Evolutionary conservation across 1,140 invertebrate genomes (phyloP).

Genomic region (Neuroterus valhalla): DNA sequence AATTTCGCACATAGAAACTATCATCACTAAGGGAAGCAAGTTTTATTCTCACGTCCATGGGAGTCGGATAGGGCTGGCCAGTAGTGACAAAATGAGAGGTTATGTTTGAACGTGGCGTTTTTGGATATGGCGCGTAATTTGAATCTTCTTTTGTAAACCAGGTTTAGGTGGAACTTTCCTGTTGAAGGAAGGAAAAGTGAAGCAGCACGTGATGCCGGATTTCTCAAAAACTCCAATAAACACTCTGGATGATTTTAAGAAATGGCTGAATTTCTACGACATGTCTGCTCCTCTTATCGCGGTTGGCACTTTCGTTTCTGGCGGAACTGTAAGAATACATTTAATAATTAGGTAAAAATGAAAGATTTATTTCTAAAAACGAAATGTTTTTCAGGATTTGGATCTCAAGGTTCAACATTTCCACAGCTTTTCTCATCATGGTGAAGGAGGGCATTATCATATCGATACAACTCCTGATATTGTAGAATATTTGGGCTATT

Average conservation of each 20-base stretch:
- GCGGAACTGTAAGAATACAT: constrained; percentile 82
- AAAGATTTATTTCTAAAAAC: constrained; percentile 37
- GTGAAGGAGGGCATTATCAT: constrained; percentile 96
- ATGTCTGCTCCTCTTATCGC: constrained; percentile 91
- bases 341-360: constrained; percentile 15
- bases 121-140: neutral
- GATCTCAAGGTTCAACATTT: constrained; percentile 96
- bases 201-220: constrained; percentile 96
- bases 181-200: constrained; percentile 86
- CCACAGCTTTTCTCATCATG: constrained; percentile 91
- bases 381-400: constrained; percentile 78
- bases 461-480: constrained; percentile 91
- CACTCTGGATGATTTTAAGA: constrained; percentile 83
- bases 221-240: constrained; percentile 86
- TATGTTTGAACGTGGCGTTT: too few relatives aligned
- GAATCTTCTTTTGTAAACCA: constrained; percentile 53
- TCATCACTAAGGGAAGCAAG: too few relatives aligned
- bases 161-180: constrained; percentile 93
- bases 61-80: too few relatives aligned
- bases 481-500: constrained; percentile 92
- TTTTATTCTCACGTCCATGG: too few relatives aligned
- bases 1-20: too few relatives aligned
- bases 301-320: constrained; percentile 90
- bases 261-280: constrained; percentile 94
- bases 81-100: too few relatives aligned